Conservation (phyloP, 2,888 invertebrate species). For the Sphaerophoria taeniata region DNA sequence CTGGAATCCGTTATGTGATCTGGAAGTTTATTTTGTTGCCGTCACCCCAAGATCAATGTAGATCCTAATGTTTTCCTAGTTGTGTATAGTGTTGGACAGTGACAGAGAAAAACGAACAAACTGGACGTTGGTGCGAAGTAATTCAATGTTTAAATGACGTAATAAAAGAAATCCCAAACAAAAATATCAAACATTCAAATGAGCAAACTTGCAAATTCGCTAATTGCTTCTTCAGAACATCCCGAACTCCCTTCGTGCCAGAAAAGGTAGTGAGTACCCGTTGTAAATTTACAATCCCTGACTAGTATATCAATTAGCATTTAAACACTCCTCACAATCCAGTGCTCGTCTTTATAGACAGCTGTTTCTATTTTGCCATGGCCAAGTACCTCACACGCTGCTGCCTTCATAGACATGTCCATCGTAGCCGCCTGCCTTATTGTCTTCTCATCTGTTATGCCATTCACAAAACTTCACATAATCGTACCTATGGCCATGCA, state of each 20-base stretch:
- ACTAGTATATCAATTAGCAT: constrained; percentile 69
- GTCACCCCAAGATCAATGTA: no score
- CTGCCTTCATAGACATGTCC: background rate
- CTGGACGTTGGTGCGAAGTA: no score
- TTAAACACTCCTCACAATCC: constrained; percentile 47
- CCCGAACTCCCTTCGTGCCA: constrained; percentile 37
- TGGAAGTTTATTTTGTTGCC: no score
- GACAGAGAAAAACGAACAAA: no score
- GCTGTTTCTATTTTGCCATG: constrained; percentile 39
- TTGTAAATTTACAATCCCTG: constrained; percentile 57
- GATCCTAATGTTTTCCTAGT: no score
- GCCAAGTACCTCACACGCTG: constrained; percentile 44
- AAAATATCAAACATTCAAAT: constrained; percentile 14
- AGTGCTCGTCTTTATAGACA: constrained; percentile 58
- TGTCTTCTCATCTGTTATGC: background rate
- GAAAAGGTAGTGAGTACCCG: background rate
- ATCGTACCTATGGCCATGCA: constrained; percentile 6
- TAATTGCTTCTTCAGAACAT: constrained; percentile 46
- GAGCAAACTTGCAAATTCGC: constrained; percentile 46
- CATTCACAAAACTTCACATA: background rate
- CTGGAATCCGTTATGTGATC: no score
- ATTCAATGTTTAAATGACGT: background rate
- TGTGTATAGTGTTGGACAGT: no score
- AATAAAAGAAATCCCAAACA: background rate
- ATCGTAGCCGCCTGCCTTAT: background rate